Base-by-base conservation (phyloP, 2,797 vertebrate genomes). In the Myotis daubentonii region DNA sequence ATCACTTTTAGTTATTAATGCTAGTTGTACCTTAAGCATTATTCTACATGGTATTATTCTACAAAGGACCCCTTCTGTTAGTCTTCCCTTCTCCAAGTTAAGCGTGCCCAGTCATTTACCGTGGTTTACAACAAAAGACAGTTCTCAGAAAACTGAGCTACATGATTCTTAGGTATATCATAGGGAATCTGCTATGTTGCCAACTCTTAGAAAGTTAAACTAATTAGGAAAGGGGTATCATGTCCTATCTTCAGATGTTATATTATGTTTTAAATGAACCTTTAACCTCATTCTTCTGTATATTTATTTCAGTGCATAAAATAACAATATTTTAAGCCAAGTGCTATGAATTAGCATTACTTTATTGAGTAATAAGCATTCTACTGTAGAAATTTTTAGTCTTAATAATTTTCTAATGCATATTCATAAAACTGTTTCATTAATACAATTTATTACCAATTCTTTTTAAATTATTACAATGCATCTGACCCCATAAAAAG, bases 301-400 rank as follows among this genome's bases (percentile, higher is more conserved):
- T 91, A 89, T 23, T 95, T 89, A 88, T 74, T 91, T 95, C 72
- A 66, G 55, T 76, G 91, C 91, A 96, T 96, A 94, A 96, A 96
- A 93, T 89, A 93, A 91, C 10, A 95, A 82, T 87, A 94, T 91
- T 86, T 97, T 96, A 95, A 96, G 44, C 22, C 65, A 91, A 95
- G 70, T 74, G 75, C 44, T 93, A 95, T 84, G 92, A 97, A 96
- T 97, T 96, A 96, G 88, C 96, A 97, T 97, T 87, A 72, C 72
- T 89, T 97, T 95, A 97, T 96, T 97, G 89, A 96, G 89, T 88
- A 93, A 97, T 97, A 95, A 96, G 94, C 96, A 97, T 97, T 97
- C 97, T 84, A 47, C 76, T 94, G 76, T 30, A 94, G 90, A 94
- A 95, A 94, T 74, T 81, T 94, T 94, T 66, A 89, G 65, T 87